A percentile compares a stretch with the other conserved stretches of the same genome.
These are phyloP conservation scores for Eremobia ochroleuca DNA, from an alignment of 2,888 invertebrate genomes.

Conservation along the genomic window DNA sequence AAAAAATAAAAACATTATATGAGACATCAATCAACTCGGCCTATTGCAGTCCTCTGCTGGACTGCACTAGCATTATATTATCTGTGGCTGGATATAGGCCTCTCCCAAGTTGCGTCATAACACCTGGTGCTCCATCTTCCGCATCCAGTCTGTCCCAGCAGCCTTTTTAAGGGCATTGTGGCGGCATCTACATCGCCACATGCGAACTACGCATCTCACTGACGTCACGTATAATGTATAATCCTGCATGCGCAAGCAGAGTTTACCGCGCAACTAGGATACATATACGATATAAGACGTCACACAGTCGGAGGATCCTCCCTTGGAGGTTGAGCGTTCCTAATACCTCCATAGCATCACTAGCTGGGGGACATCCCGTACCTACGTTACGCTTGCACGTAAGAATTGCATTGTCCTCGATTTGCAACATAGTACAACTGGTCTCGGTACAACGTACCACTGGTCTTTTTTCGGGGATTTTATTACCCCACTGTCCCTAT, in stretches of 20 bases:
- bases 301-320: no score
- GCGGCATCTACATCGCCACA: no score
- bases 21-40: background rate
- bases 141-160: background rate
- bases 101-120: background rate
- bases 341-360: no score
- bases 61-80: background rate
- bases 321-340: no score
- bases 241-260: no score
- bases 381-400: background rate
- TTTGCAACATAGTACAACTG: background rate
- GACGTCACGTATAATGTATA: no score
- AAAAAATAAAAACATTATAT: conserved; percentile 4
- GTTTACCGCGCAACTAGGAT: no score
- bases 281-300: no score
- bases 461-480: no score
- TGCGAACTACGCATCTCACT: no score
- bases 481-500: background rate
- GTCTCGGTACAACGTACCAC: no score
- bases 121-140: background rate
- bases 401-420: background rate
- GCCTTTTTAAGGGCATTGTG: background rate
- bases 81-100: background rate
- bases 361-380: background rate
- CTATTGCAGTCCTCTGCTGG: background rate